Percentiles rank a stretch among this genome's conserved stretches.
Evolutionary conservation across 2,113 vertebrate species (phyloP).

Genomic region (Psilopogon haemacephalus): DNA sequence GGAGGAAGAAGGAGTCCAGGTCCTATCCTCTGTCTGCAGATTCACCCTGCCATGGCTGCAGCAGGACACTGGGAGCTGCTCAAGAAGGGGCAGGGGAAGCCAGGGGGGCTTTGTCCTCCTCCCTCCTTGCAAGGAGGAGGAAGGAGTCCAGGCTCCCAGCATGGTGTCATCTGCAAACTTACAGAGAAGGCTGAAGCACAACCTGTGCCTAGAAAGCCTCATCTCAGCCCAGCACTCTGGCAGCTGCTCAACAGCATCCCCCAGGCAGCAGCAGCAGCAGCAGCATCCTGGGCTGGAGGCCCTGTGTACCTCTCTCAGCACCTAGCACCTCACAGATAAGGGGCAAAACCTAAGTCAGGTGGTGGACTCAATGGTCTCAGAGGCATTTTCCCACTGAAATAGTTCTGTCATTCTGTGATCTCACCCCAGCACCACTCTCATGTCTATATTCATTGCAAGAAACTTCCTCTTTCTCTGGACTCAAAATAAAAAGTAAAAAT

Average conservation of each 20-base stretch:
- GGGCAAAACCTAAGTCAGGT: not conserved
- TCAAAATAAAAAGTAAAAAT: constrained; percentile 32
- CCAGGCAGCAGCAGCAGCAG: constrained; percentile 69
- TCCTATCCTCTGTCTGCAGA: too few species aligned
- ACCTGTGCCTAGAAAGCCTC: constrained; percentile 63
- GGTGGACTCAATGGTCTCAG: too few species aligned
- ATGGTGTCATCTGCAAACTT: too few species aligned
- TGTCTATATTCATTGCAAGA: not conserved
- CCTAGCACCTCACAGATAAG: not conserved
- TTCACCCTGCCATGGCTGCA: too few species aligned
- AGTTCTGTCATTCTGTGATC: not conserved
- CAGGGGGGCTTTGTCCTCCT: constrained; percentile 73
- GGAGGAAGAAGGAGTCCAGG: too few species aligned
- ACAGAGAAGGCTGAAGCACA: constrained; percentile 72
- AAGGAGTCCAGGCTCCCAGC: constrained; percentile 62
- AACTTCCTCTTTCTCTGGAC: not conserved
- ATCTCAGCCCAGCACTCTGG: constrained; percentile 71
- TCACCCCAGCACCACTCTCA: not conserved
- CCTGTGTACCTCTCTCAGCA: constrained; percentile 64
- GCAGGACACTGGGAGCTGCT: constrained; percentile 78
- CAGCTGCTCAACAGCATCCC: constrained; percentile 75
- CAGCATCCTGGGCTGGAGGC: constrained; percentile 72
- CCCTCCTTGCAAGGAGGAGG: constrained; percentile 57
- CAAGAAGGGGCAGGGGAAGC: constrained; percentile 68
- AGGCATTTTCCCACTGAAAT: not conserved